Evolutionary conservation across 2,797 vertebrate species (phyloP), one percentile per base, ranked within the genome.

Genomic region (Triplophysa bombifrons): DNA sequence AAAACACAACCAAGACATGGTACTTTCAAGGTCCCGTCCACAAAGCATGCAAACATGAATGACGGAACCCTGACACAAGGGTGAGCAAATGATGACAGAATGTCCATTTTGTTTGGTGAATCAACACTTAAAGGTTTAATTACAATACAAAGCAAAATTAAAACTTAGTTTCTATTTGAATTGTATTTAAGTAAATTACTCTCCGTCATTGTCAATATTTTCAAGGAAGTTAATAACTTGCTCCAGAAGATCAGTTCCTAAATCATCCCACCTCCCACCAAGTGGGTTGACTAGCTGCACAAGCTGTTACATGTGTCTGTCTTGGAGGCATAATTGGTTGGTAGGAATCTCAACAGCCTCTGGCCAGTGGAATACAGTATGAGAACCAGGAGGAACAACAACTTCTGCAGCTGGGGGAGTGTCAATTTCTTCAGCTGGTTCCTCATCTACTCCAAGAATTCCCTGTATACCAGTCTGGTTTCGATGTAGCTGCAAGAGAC

Each of bases 191-290:
- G 25, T 25, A 25, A 25, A 25, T 25, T 25, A 25, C 25, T 25
- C 25, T 25, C 25, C 25, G 25, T 25, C 25, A 25, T 25, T 25
- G 25, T 25, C 25, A 25, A 25, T 25, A 25, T 25, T 25, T 25
- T 25, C 25, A 25, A 25, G 25, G 25, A 25, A 25, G 25, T 25
- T 25, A 25, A 25, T 25, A 25, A 25, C 25, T 25, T 68, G 44
- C 48, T 69, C 67, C 16, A 69, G 9, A 69, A 69, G 25, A 69
- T 69, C 46, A 69, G 46, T 19, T 51, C 25, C 46, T 69, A 51
- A 69, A 69, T 51, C 14, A 12, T 69, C 46, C 10, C 3, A 8
- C 8, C 66, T 69, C 14, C 66, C 44, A 67, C 6, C 41, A 16
- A 67, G 44, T 16, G 65, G 65, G 10, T 50, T 51, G 66, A 69